Evolutionary conservation across 2,113 vertebrate species (phyloP).

Genomic region (Saguinus midas): DNA sequence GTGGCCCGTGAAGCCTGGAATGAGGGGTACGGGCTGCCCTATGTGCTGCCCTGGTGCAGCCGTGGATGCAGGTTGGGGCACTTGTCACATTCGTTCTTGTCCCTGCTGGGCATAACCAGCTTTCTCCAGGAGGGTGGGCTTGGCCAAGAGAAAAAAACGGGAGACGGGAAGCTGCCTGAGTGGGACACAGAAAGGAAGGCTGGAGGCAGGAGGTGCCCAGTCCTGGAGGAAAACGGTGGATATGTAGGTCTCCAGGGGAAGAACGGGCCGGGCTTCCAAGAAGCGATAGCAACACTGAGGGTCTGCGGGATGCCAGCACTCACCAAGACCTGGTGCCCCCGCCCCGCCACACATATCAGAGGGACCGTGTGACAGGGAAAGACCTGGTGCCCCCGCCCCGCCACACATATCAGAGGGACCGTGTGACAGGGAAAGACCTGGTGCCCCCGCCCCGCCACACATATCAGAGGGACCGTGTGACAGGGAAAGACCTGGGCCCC

Average conservation of each 20-base stretch:
- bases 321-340: background rate
- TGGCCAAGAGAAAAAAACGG: background rate
- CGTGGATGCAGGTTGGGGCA: background rate
- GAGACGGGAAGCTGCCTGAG: background rate
- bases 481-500: background rate
- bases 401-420: no score
- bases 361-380: no score
- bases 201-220: background rate
- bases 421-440: background rate
- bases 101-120: background rate
- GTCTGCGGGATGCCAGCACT: background rate
- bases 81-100: background rate
- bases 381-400: no score
- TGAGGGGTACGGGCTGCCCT: background rate
- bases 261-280: no score
- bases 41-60: fast-evolving
- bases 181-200: background rate
- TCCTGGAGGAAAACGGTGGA: background rate
- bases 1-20: background rate
- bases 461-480: no score
- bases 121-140: background rate
- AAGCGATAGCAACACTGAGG: background rate
- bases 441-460: no score
- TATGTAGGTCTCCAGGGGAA: background rate
- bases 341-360: no score